A percentile compares a stretch with the other conserved stretches of the same genome.
These are phyloP conservation scores for Smutsia temminckii DNA, from an alignment of 2,797 vertebrate genomes.

Conservation along the genomic window DNA sequence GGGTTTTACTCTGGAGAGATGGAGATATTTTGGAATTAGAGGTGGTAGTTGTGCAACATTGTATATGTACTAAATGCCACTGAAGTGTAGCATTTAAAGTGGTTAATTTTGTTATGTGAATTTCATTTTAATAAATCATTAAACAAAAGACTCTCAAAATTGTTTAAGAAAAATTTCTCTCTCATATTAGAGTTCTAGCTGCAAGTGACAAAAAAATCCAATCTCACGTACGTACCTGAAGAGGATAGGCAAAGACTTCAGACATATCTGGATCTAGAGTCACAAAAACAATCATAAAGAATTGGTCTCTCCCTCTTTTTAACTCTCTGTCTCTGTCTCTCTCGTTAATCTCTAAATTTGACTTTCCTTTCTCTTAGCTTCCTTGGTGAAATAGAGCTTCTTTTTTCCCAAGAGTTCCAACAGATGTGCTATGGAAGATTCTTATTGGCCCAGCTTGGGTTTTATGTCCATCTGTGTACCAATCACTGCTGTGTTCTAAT, in stretches of 20 bases:
- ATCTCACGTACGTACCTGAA: neutral
- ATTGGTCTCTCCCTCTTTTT: neutral
- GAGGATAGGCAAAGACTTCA: neutral
- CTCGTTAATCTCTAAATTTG: neutral
- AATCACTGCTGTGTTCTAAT: neutral
- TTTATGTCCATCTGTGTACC: neutral
- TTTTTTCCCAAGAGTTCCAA: neutral
- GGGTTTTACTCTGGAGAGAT: neutral
- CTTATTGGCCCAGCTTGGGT: neutral
- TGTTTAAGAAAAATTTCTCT: neutral
- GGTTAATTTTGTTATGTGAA: neutral
- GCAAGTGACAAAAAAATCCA: neutral
- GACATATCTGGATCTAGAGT: neutral
- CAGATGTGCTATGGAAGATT: neutral
- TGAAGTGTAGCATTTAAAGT: neutral
- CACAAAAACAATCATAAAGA: neutral
- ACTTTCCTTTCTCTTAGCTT: neutral
- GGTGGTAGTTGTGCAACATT: neutral
- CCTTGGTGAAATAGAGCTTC: neutral
- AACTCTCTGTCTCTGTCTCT: neutral
- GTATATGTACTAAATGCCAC: neutral
- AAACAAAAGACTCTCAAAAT: neutral
- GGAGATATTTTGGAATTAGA: neutral
- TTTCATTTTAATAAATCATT: neutral
- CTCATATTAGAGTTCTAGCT: neutral